phyloP scores from a whole-genome alignment of 1,140 invertebrate genomes.

The Rhizoglyphus robini region DNA sequence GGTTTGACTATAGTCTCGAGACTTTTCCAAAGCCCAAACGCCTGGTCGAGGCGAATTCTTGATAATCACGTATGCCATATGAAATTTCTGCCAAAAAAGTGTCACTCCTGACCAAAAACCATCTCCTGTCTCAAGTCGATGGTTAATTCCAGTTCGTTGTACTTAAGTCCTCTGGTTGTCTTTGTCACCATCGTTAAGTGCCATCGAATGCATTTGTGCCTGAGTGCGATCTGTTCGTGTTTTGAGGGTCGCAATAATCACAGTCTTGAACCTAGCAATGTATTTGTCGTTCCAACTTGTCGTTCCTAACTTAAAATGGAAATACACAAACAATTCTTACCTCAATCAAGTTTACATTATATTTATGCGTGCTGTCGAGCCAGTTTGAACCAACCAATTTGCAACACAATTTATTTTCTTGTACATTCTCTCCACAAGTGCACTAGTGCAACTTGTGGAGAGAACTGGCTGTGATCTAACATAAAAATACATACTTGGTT shows the following conservation, averaged over 20 bases:
- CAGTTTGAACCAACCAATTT: constrained; percentile 74
- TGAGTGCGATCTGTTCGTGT: constrained; percentile 61
- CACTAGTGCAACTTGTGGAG: too few species aligned
- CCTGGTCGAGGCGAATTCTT: constrained; percentile 91
- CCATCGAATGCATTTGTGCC: constrained; percentile 85
- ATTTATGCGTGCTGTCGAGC: constrained; percentile 50
- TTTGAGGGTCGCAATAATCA: constrained; percentile 69
- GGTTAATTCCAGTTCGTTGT: constrained; percentile 92
- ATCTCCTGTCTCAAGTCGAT: constrained; percentile 86
- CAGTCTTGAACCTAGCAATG: constrained; percentile 67
- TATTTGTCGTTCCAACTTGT: too few species aligned
- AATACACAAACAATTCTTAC: not conserved
- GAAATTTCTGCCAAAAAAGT: constrained; percentile 60
- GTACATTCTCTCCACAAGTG: constrained; percentile 68
- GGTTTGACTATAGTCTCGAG: constrained; percentile 78
- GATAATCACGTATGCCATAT: constrained; percentile 93
- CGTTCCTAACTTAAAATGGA: too few species aligned
- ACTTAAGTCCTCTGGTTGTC: constrained; percentile 84
- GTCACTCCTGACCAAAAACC: not conserved
- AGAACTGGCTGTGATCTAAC: constrained; percentile 66
- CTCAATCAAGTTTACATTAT: constrained; percentile 57
- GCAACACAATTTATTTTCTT: constrained; percentile 75
- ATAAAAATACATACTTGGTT: too few species aligned
- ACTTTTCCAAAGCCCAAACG: constrained; percentile 89
- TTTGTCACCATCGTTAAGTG: constrained; percentile 90